Conservation (phyloP, 2,797 vertebrate genomes). For the Galaxias olidus region DNA sequence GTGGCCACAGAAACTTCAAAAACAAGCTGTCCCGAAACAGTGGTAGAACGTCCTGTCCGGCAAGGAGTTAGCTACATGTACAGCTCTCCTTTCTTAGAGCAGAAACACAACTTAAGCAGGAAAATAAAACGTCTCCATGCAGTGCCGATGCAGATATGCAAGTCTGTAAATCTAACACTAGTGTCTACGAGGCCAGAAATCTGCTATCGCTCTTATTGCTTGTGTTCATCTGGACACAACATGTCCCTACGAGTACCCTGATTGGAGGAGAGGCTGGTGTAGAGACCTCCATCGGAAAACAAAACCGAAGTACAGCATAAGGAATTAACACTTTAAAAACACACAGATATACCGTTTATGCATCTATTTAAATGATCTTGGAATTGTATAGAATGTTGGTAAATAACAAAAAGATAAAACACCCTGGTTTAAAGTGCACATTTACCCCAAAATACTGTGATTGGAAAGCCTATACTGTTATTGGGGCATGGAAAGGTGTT, state of each 20-base stretch:
- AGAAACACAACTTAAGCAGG: constrained; percentile 23
- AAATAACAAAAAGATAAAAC: constrained; percentile 43
- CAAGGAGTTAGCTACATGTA: background rate
- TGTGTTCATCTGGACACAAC: constrained; percentile 37
- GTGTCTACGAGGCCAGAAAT: background rate
- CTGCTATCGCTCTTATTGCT: constrained; percentile 36
- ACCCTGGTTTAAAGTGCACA: constrained; percentile 73
- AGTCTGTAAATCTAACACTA: constrained; percentile 3
- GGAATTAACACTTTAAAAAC: constrained; percentile 26
- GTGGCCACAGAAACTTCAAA: constrained; percentile 6
- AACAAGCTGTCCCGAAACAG: background rate
- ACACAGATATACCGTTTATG: constrained; percentile 53
- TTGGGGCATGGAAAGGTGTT: constrained; percentile 10
- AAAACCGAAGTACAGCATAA: constrained; percentile 6
- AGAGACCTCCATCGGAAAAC: constrained; percentile 22
- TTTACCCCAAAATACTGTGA: constrained; percentile 70
- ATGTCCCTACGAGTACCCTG: constrained; percentile 43
- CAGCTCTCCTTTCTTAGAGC: constrained; percentile 4
- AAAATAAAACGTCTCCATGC: constrained; percentile 17
- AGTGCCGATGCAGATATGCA: constrained; percentile 4
- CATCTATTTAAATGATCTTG: constrained; percentile 38
- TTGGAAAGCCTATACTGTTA: constrained; percentile 44
- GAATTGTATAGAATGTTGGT: constrained; percentile 24
- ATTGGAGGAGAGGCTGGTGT: constrained; percentile 35
- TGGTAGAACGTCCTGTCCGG: constrained; percentile 20